These are phyloP conservation scores for Trididemnum clinides DNA, from an alignment of 23 tunicate genomes.

Conservation along the genomic window DNA sequence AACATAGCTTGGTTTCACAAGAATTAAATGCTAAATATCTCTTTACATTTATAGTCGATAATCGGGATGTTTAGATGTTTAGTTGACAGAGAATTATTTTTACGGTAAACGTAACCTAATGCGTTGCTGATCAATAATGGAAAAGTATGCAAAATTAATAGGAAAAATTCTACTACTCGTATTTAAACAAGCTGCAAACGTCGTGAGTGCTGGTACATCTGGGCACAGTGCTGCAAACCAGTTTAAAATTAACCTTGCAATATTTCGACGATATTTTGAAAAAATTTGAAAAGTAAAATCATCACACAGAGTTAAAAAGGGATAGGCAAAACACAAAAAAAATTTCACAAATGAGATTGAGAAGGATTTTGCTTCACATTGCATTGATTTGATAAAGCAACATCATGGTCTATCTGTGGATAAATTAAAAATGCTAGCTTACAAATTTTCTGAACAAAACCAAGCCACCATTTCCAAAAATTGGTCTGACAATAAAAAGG, in stretches of 20 bases:
- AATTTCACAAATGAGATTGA: background rate
- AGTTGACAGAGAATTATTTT: background rate
- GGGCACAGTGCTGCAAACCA: background rate
- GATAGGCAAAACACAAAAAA: slow-evolving; percentile 10
- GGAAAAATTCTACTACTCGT: slow-evolving; percentile 25
- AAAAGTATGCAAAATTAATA: background rate
- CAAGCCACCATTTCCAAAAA: slow-evolving; percentile 10
- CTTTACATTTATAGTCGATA: background rate
- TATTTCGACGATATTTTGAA: background rate
- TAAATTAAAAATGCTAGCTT: no score
- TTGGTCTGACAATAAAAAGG: slow-evolving; percentile 10
- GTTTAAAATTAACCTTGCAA: background rate
- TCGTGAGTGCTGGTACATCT: background rate
- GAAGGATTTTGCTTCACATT: background rate
- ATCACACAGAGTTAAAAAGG: background rate
- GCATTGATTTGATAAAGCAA: slow-evolving; percentile 12
- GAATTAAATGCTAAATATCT: background rate
- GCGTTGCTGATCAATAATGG: background rate
- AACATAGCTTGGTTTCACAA: background rate
- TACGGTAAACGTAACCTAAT: background rate
- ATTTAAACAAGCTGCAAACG: slow-evolving; percentile 27
- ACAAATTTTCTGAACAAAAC: slow-evolving; percentile 16
- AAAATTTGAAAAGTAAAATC: background rate
- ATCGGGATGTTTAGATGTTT: background rate
- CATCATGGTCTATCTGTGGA: slow-evolving; percentile 29